Evolutionary conservation across 2,888 invertebrate genomes (phyloP), one percentile per base, ranked within the genome.

Genomic region (Brachynemurus nebulosus): DNA sequence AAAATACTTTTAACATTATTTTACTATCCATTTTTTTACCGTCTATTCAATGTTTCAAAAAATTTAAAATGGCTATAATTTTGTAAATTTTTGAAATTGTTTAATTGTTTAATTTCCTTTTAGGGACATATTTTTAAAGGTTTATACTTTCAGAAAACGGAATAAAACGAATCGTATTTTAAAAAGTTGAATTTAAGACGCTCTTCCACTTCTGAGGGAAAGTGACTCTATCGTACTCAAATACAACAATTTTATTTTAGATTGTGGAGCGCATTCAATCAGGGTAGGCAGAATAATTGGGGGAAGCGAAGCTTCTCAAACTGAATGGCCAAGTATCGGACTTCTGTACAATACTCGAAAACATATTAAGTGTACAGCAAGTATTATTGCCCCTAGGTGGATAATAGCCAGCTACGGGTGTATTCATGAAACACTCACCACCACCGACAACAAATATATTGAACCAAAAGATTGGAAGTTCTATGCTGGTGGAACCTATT

Each of bases 281-380:
- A 52, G 56, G 19, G 58, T 67, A 1, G 69, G 69, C 2, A 57
- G 70, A 50, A 62, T 70, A 27, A 67, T 66, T 3, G 71, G 70
- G 30, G 71, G 69, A 3, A 68, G 64, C 38, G 61, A 61, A 37
- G 65, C 65, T 4, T 62, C 66, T 7, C 64, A 65, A 46, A 68
- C 68, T 4, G 71, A 74, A 54, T 75, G 72, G 74, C 69, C 75
- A 1, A 73, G 71, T 42, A 64, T 76, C 2, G 69, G 70, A 14
- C 57, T 76, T 18, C 55, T 75, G 5, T 66, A 64, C 49, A 65
- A 70, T 49, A 61, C 61, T 25, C 61, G 60, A 49, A 57, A 56
- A 21, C 62, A 65, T 43, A 55, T 62, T 12, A 63, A 65, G 47
- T 73, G 73, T 51, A 69, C 70, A 2, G 66, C 68, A 4, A 68